Percentiles rank a stretch among this genome's conserved stretches.
Evolutionary conservation across 2,113 vertebrate genomes (phyloP).

Genomic region (Danionella cerebrum): DNA sequence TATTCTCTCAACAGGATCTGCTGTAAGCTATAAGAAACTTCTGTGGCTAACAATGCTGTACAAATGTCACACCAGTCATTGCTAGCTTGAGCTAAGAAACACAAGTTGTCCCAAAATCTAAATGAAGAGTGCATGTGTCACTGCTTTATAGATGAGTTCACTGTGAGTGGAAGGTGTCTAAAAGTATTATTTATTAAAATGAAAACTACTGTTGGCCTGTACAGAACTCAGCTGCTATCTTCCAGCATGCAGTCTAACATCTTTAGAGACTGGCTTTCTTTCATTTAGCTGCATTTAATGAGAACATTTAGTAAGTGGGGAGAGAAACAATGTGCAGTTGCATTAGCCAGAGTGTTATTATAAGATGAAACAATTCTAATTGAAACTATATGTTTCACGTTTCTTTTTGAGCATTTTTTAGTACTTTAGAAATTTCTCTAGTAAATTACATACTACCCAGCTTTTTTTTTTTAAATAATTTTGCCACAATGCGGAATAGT

Average conservation of each 20-base stretch:
- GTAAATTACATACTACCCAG: not conserved
- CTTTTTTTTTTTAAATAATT: no score
- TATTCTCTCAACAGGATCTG: not conserved
- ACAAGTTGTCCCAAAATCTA: constrained; percentile 11
- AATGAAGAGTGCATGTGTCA: constrained; percentile 27
- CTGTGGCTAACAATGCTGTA: not conserved
- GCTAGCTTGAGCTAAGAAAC: not conserved
- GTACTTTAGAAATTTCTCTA: not conserved
- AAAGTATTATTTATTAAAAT: not conserved
- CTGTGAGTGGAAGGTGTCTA: constrained; percentile 19
- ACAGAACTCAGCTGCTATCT: constrained; percentile 14
- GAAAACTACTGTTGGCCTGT: not conserved
- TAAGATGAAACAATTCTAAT: constrained; percentile 39
- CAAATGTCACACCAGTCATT: not conserved
- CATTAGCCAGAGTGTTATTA: constrained; percentile 9
- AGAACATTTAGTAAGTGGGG: constrained; percentile 22
- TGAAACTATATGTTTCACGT: constrained; percentile 22
- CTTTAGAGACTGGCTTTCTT: constrained; percentile 25
- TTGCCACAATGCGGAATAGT: no score
- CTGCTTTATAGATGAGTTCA: not conserved
- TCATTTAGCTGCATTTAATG: constrained; percentile 28
- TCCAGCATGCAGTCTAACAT: not conserved
- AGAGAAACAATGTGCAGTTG: constrained; percentile 26
- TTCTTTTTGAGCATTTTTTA: not conserved
- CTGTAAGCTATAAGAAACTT: no score